Conservation (phyloP, 2,113 vertebrate species). For the Mugil cephalus region DNA sequence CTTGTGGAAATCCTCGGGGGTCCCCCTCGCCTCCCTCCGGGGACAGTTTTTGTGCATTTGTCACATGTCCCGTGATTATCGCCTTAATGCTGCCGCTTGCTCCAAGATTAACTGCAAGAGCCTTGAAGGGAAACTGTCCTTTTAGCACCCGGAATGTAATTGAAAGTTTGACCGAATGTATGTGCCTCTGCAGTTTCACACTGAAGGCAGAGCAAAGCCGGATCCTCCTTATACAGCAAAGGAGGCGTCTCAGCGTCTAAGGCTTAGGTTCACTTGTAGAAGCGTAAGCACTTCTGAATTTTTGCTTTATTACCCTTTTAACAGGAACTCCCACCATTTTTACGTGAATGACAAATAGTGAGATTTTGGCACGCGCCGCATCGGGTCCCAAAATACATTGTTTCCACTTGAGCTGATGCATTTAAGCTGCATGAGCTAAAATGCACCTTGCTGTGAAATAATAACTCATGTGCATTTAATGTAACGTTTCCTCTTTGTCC, state of each 20-base stretch:
- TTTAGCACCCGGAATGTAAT: slow-evolving; percentile 73
- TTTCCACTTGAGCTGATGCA: not conserved
- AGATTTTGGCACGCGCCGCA: not conserved
- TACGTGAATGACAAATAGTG: not conserved
- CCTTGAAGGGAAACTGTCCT: slow-evolving; percentile 67
- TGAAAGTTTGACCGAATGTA: slow-evolving; percentile 73
- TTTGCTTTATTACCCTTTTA: slow-evolving; percentile 44
- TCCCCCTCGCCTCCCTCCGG: slow-evolving; percentile 29
- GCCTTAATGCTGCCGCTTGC: slow-evolving; percentile 71
- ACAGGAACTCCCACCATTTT: slow-evolving; percentile 18
- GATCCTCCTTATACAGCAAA: slow-evolving; percentile 73
- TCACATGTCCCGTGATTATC: slow-evolving; percentile 69
- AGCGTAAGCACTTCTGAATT: slow-evolving; percentile 61
- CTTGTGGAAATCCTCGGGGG: slow-evolving; percentile 46
- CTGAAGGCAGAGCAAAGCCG: slow-evolving; percentile 63
- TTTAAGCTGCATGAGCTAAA: not conserved
- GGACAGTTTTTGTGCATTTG: slow-evolving; percentile 61
- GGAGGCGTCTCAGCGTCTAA: slow-evolving; percentile 43
- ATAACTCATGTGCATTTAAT: not conserved
- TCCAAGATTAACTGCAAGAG: slow-evolving; percentile 66
- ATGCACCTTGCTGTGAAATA: not conserved
- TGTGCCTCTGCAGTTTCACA: slow-evolving; percentile 73
- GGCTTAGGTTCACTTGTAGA: slow-evolving; percentile 50
- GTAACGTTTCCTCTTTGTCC: not conserved
- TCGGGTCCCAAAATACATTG: not conserved